Conservation (phyloP, 2,797 vertebrate species). For the Heliangelus exortis region DNA sequence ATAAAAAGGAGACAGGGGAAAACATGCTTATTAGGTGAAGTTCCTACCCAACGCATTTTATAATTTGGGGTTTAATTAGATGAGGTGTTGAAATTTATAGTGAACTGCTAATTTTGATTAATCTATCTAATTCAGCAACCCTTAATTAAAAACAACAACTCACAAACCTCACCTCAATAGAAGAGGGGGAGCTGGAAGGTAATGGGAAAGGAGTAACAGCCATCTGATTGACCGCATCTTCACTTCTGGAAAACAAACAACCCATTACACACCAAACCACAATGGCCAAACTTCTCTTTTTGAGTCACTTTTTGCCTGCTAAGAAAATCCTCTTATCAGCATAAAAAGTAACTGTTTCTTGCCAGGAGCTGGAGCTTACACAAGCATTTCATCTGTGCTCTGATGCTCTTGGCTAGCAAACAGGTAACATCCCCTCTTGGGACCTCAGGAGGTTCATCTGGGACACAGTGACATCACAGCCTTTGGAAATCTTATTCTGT, state of each 20-base stretch:
- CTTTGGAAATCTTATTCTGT: neutral
- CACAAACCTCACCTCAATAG: conserved; percentile 81
- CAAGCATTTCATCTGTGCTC: neutral
- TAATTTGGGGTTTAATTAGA: conserved; percentile 11
- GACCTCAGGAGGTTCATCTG: neutral
- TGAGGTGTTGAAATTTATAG: neutral
- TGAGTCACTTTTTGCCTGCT: neutral
- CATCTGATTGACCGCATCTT: conserved; percentile 92
- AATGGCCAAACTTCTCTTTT: neutral
- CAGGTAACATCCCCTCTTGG: neutral
- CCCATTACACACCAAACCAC: neutral
- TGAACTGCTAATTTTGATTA: conserved; percentile 29
- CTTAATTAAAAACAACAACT: neutral
- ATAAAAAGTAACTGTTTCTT: neutral
- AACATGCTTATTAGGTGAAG: neutral
- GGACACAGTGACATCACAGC: neutral
- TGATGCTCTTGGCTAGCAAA: neutral
- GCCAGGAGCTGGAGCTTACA: neutral
- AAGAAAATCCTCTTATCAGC: neutral
- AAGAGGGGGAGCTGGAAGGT: conserved; percentile 72
- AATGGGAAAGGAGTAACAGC: conserved; percentile 85
- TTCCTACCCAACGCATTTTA: neutral
- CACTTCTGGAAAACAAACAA: conserved; percentile 79
- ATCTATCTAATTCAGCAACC: neutral
- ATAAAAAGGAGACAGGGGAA: neutral